These are phyloP conservation scores for Neodiprion virginianus DNA, from an alignment of 1,140 invertebrate species.

Conservation along the genomic window DNA sequence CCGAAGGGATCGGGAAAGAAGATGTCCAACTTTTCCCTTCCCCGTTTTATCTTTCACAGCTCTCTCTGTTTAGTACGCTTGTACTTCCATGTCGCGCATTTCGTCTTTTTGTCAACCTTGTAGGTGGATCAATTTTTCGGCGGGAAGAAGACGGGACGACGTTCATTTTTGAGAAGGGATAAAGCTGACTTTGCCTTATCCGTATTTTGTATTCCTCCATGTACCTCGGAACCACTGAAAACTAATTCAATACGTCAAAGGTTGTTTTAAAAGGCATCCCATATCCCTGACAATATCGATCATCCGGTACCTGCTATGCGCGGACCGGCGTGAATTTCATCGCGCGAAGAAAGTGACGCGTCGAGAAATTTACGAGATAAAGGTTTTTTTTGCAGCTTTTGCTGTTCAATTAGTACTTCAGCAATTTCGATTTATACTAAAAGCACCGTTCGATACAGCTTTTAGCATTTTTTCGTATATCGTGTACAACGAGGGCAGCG, in stretches of 20 bases:
- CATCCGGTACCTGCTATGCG: neutral
- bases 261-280: constrained; percentile 1
- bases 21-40: neutral
- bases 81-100: neutral
- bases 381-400: too few relatives aligned
- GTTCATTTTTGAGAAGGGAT: too few relatives aligned
- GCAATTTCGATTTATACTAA: too few relatives aligned
- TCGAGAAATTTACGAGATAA: too few relatives aligned
- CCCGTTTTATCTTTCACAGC: neutral
- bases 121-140: neutral
- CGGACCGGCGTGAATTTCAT: too few relatives aligned
- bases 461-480: too few relatives aligned
- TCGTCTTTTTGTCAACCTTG: neutral
- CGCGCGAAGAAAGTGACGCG: too few relatives aligned
- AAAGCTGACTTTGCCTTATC: too few relatives aligned
- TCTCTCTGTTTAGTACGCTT: neutral
- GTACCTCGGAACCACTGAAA: neutral
- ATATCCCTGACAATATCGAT: neutral
- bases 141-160: neutral
- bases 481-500: too few relatives aligned
- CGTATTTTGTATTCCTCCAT: neutral
- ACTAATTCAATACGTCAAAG: neutral
- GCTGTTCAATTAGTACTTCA: too few relatives aligned
- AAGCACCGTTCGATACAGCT: too few relatives aligned
- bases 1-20: neutral